Conservation (phyloP, 1,140 invertebrate genomes). For the Papilio polytes region DNA sequence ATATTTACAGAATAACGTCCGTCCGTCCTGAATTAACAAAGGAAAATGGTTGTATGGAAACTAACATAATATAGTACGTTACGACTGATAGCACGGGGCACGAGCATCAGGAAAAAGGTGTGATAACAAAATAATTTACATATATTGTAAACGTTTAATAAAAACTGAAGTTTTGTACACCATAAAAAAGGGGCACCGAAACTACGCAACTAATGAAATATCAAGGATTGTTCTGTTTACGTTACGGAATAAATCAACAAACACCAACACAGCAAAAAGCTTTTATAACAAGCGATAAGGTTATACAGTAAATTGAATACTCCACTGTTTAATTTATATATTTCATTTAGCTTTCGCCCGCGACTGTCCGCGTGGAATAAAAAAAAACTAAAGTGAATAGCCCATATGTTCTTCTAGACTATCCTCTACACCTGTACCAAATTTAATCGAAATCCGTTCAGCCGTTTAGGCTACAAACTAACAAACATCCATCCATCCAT, state of each 20-base stretch:
- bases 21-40: slow-evolving; percentile 61
- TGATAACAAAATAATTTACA: slow-evolving; percentile 61
- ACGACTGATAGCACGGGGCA: slow-evolving; percentile 54
- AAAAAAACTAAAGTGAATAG: no score
- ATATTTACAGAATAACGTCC: slow-evolving; percentile 56
- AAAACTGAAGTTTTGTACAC: slow-evolving; percentile 17
- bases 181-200: not conserved
- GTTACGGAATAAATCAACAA: slow-evolving; percentile 1
- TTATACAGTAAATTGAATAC: not conserved
- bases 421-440: no score
- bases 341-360: not conserved
- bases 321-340: not conserved
- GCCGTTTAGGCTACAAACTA: no score
- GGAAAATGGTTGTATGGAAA: slow-evolving; percentile 67
- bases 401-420: no score
- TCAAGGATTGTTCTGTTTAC: not conserved
- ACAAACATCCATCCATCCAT: no score
- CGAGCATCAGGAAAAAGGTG: slow-evolving; percentile 58
- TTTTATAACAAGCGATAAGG: slow-evolving; percentile 1
- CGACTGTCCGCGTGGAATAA: no score
- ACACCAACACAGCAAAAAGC: slow-evolving; percentile 5
- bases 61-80: slow-evolving; percentile 43
- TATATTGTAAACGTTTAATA: slow-evolving; percentile 37
- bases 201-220: not conserved
- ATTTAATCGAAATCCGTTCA: no score